Evolutionary conservation across 1,140 invertebrate species (phyloP), one percentile per base, ranked within the genome.

Genomic region (Hormaphis cornu): DNA sequence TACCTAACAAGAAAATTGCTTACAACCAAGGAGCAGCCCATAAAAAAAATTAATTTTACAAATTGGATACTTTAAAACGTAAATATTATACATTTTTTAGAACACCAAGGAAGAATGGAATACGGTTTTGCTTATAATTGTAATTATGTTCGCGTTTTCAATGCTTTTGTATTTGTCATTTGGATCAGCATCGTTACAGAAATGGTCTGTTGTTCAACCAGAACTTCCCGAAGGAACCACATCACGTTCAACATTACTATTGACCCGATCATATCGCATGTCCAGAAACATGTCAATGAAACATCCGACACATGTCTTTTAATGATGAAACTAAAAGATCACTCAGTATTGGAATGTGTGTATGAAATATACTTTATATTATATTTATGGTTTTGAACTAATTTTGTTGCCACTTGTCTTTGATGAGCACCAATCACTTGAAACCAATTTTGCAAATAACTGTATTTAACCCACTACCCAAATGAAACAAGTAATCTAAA

Each of bases 101-200:
- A 48, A 33, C 9, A 66, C 44, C 1, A 66, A 50, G 18, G 44
- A 33, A 22, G 61, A 66, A 33, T 66, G 61, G 61, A 50, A 66
- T 16, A 35, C 14, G 6, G 18, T 66, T 16, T 24, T 66, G 9
- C 30, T 42, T 42, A 33, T 48, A 30, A 35, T 66, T 33, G 20
- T 48, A n/a, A 6, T 1, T 14, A n/a, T 35, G 14, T 50, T 22
- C 26, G n/a, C 1, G 2, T 66, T 66, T 22, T 3, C 30, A 5
- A 35, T 35, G n/a, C 5, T 50, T 0, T 66, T 66, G 33, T 66
- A 66, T 66, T 22, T 30, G 22, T 35, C 50, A 35, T 66, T 66
- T 48, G 61, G 61, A 22, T 66, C 61, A n/a, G 44, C 61, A 8
- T n/a, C 6, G n/a, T 22, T 66, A 18, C 61, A 66, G 33, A 9